A percentile compares a stretch with the other conserved stretches of the same genome.
These are phyloP conservation scores for Antheraea yamamai DNA, from an alignment of 2,888 invertebrate species.

Conservation along the genomic window DNA sequence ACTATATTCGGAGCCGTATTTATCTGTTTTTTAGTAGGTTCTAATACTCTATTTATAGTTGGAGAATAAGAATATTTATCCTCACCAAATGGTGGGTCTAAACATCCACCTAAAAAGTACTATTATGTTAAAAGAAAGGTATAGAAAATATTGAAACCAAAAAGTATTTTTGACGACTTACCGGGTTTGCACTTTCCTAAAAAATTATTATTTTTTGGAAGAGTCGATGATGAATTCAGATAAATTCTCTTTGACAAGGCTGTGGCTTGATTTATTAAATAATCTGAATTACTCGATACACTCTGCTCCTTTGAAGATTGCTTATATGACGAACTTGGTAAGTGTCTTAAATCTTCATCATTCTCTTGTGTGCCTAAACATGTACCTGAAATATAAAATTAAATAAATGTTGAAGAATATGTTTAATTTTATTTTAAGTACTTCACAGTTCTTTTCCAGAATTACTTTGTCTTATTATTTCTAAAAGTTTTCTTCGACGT, in stretches of 20 bases:
- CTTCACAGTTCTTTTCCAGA: background rate
- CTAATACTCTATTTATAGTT: slow-evolving; percentile 21
- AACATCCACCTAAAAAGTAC: slow-evolving; percentile 62
- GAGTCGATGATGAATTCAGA: slow-evolving; percentile 25
- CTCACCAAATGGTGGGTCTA: slow-evolving; percentile 70
- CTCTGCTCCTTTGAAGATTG: slow-evolving; percentile 23
- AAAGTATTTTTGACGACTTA: background rate
- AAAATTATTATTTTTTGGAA: slow-evolving; percentile 43
- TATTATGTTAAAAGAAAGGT: slow-evolving; percentile 5
- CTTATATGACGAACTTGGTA: slow-evolving; percentile 34
- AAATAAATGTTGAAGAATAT: background rate
- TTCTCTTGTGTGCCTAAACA: slow-evolving; percentile 53
- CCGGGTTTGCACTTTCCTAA: slow-evolving; percentile 74
- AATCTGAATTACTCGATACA: slow-evolving; percentile 36
- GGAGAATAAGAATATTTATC: slow-evolving; percentile 61
- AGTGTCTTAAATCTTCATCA: slow-evolving; percentile 51
- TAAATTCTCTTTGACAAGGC: slow-evolving; percentile 41
- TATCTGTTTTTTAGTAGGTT: slow-evolving; percentile 1
- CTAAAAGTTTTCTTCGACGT: slow-evolving; percentile 47
- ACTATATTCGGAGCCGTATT: background rate
- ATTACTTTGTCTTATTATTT: slow-evolving; percentile 45
- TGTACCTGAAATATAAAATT: slow-evolving; percentile 44
- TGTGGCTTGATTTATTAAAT: slow-evolving; percentile 35
- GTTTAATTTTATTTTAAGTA: slow-evolving; percentile 6
- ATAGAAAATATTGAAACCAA: slow-evolving; percentile 20